Evolutionary conservation across 2,797 vertebrate species (phyloP).

Genomic region (Myoxocephalus aenaeus): DNA sequence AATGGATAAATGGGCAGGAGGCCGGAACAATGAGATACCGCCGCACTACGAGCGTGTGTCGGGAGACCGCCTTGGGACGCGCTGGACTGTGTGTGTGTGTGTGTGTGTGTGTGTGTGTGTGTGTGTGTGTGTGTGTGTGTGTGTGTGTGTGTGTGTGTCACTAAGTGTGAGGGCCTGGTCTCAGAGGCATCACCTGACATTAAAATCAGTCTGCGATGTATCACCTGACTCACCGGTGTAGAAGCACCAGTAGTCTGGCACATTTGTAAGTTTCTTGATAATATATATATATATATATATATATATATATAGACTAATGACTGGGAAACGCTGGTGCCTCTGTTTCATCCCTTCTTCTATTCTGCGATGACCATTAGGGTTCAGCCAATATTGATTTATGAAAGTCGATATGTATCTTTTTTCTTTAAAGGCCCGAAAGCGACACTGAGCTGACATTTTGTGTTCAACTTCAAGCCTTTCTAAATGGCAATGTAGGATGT

Average conservation of each 20-base stretch:
- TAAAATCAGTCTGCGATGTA: slow-evolving; percentile 60
- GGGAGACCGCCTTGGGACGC: slow-evolving; percentile 69
- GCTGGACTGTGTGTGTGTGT: slow-evolving; percentile 24
- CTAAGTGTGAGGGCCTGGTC: slow-evolving; percentile 38
- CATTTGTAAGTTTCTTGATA: neutral
- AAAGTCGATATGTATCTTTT: neutral
- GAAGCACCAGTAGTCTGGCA: slow-evolving; percentile 32
- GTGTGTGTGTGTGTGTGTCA: slow-evolving; percentile 43
- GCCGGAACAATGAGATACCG: slow-evolving; percentile 79
- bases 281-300: neutral
- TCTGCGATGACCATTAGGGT: neutral
- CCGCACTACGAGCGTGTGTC: slow-evolving; percentile 78
- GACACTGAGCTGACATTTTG: slow-evolving; percentile 1
- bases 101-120: slow-evolving; percentile 45
- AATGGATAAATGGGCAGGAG: slow-evolving; percentile 84
- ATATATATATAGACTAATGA: neutral
- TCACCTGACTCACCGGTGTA: slow-evolving; percentile 34
- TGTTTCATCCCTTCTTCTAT: neutral
- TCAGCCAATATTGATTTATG: neutral
- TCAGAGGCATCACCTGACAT: slow-evolving; percentile 66
- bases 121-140: slow-evolving; percentile 33
- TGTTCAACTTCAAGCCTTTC: neutral
- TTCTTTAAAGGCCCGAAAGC: neutral
- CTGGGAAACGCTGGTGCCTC: neutral
- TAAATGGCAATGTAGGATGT: neutral